Percentiles rank a stretch among this genome's conserved stretches.
Evolutionary conservation across 2,797 vertebrate genomes (phyloP).

Genomic region (Poeciliopsis gracilis): DNA sequence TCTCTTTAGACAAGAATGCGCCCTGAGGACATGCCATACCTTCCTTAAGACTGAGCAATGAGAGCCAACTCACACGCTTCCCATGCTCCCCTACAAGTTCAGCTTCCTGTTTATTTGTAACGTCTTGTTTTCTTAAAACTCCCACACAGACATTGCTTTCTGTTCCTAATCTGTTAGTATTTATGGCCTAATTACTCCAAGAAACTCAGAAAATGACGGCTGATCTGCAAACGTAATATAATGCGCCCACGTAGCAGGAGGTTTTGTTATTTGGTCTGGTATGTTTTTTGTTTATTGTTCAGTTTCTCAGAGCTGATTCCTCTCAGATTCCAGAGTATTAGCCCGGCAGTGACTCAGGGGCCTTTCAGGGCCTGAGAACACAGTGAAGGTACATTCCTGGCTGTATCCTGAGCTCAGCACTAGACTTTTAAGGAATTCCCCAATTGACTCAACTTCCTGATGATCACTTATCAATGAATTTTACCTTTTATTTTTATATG

Average conservation of each 20-base stretch:
- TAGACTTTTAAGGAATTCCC: slow-evolving; percentile 35
- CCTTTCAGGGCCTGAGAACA: slow-evolving; percentile 61
- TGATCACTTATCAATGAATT: neutral
- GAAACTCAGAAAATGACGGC: slow-evolving; percentile 20
- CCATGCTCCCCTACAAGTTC: slow-evolving; percentile 62
- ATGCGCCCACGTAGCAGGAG: slow-evolving; percentile 23
- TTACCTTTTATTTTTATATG: neutral
- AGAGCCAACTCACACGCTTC: slow-evolving; percentile 53
- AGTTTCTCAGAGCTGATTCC: slow-evolving; percentile 41
- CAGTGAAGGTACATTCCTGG: slow-evolving; percentile 49
- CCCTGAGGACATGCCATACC: slow-evolving; percentile 46
- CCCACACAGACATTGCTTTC: slow-evolving; percentile 43
- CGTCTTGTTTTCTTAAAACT: slow-evolving; percentile 53
- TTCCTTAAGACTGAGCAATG: slow-evolving; percentile 48
- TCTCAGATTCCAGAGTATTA: slow-evolving; percentile 39
- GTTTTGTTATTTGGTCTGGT: slow-evolving; percentile 22
- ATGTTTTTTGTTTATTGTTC: slow-evolving; percentile 62
- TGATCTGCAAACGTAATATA: slow-evolving; percentile 9
- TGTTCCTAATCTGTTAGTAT: slow-evolving; percentile 16
- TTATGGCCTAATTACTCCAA: slow-evolving; percentile 13
- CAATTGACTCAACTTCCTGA: slow-evolving; percentile 37
- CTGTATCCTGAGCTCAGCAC: slow-evolving; percentile 25
- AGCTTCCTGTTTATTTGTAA: slow-evolving; percentile 73
- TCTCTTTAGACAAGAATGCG: slow-evolving; percentile 26
- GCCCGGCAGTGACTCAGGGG: slow-evolving; percentile 54